Base-by-base conservation (phyloP, 2,888 invertebrate species). In the Lithophane socia region DNA sequence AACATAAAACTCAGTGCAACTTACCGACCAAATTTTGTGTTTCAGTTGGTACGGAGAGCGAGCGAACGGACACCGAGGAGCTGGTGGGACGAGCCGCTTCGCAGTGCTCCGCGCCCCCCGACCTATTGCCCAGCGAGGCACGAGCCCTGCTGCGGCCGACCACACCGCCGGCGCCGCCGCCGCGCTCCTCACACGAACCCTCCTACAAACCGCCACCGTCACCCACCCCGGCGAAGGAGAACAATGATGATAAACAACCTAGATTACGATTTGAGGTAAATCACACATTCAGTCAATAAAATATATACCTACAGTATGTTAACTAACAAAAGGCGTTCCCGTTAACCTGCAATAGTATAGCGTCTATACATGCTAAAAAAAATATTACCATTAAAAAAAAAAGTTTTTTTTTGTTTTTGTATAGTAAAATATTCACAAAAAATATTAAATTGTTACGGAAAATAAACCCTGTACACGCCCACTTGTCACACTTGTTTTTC, bases 51-150 rank as follows among this genome's bases (percentile, higher is more conserved):
- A 97, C 97, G 85, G 97, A 97, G 93, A 97, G 97, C 82, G 97
- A 97, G 92, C 97, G 97, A 79, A 97, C 98, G 63, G 98, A 98
- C 91, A 98, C 98, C 0, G 98, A 98, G 89, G 98, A 98, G 92
- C 93, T 98, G 92, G 97, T 98, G 90, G 97, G 97, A 66, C 95
- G 97, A 64, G 97, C 97, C 63, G 96, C 97, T 65, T 97, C 97
- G 21, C 97, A 97, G 56, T 97, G 97, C 82, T 97, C 97, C 68
- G 97, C 97, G 12, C 97, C 97, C 16, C 97, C 97, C 16, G 97
- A 97, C 92, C 91, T 97, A 88, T 89, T 97, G 89, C 97, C 97
- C 37, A 97, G 97, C 90, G 97, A 97, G 83, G 97, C 96, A 72
- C 94, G 97, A 75, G 97, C 97, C 0, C 90, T 96, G 79, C 92